Conservation (phyloP, 2,888 invertebrate species). For the Hemistola chrysoprasaria region DNA sequence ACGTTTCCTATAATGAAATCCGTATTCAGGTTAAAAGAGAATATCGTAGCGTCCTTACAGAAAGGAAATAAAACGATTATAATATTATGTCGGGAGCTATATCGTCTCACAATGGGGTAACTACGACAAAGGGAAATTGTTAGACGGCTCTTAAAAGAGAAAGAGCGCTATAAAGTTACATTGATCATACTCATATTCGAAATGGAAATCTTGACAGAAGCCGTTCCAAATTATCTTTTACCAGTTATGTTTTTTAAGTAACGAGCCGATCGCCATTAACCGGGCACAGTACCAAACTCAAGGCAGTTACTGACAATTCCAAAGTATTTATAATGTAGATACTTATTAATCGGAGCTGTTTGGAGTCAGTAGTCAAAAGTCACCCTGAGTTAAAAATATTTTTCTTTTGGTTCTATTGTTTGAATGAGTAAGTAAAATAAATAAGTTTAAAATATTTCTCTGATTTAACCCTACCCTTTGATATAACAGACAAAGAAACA, state of each 20-base stretch:
- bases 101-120: constrained; percentile 62
- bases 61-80: constrained; percentile 74
- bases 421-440: constrained; percentile 19
- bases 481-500: constrained; percentile 62
- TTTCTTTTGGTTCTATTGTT: not conserved
- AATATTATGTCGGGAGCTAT: constrained; percentile 66
- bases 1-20: constrained; percentile 49
- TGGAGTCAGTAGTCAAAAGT: no score
- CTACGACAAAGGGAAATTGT: constrained; percentile 64
- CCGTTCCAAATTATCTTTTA: constrained; percentile 19
- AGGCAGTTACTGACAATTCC: no score
- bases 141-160: constrained; percentile 56
- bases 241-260: no score
- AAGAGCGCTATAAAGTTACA: constrained; percentile 62
- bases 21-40: constrained; percentile 57
- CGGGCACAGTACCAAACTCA: no score
- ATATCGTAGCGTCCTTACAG: constrained; percentile 58
- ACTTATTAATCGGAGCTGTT: no score
- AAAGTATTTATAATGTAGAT: no score
- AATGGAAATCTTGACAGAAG: constrained; percentile 17
- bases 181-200: constrained; percentile 40
- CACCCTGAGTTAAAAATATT: no score
- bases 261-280: no score
- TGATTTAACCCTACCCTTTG: constrained; percentile 56
- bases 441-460: constrained; percentile 16